Evolutionary conservation across 2,113 vertebrate genomes (phyloP).

Genomic region (Varanus komodoensis): DNA sequence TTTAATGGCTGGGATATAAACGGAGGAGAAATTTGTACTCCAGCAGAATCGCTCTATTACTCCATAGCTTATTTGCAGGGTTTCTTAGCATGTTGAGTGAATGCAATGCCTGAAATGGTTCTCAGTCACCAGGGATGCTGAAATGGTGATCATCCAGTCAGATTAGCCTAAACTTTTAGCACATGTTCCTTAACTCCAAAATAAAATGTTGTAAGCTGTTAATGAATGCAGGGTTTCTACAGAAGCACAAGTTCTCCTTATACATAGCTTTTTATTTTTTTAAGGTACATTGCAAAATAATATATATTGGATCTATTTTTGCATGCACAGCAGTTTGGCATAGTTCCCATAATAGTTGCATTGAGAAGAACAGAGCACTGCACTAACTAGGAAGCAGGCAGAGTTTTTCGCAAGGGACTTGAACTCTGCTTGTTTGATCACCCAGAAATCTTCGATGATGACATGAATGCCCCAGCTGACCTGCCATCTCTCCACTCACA

Average conservation of each 20-base stretch:
- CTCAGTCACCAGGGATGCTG: slow-evolving; percentile 35
- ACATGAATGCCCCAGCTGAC: not conserved
- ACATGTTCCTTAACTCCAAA: slow-evolving; percentile 58
- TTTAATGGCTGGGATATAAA: no score
- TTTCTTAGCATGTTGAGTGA: no score
- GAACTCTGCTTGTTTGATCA: not conserved
- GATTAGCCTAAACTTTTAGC: slow-evolving; percentile 34
- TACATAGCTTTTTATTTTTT: slow-evolving; percentile 75
- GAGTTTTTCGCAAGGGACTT: not conserved
- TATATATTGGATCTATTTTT: slow-evolving; percentile 69
- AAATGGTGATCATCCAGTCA: slow-evolving; percentile 36
- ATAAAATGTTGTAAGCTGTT: slow-evolving; percentile 54
- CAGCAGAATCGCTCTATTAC: no score
- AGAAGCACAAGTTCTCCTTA: slow-evolving; percentile 79
- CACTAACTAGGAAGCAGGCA: slow-evolving; percentile 9
- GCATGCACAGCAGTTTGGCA: slow-evolving; percentile 52
- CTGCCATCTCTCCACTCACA: not conserved
- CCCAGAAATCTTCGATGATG: not conserved
- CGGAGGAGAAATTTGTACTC: no score
- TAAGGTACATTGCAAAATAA: slow-evolving; percentile 71
- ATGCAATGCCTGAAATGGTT: not conserved
- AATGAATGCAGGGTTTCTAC: slow-evolving; percentile 69
- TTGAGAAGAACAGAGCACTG: slow-evolving; percentile 48
- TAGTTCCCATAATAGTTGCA: slow-evolving; percentile 8
- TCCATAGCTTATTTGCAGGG: no score